A percentile compares a stretch with the other conserved stretches of the same genome.
Conservation (phyloP, 2,888 invertebrate species). For the Achlya flavicornis region DNA sequence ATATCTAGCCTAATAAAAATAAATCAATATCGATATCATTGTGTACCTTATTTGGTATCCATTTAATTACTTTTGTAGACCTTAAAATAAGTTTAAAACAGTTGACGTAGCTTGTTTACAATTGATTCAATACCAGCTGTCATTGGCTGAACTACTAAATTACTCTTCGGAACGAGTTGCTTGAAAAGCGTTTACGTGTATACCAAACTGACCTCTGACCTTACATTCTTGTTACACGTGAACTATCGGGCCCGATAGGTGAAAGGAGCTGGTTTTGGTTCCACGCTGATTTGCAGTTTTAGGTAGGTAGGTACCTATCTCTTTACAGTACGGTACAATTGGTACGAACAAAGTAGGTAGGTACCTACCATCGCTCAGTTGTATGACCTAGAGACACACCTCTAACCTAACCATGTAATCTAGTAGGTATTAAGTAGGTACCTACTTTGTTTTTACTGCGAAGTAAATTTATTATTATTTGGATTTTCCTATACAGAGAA, state of each 20-base stretch:
- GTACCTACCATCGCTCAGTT: neutral
- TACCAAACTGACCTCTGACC: constrained; percentile 65
- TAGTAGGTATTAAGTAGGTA: too few relatives aligned
- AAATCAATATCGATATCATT: neutral
- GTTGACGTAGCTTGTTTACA: neutral
- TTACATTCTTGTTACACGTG: constrained; percentile 60
- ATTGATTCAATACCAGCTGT: neutral
- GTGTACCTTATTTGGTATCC: constrained; percentile 1
- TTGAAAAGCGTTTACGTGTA: constrained; percentile 1
- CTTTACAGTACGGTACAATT: constrained; percentile 20
- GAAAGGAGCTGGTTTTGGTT: constrained; percentile 59
- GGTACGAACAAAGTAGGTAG: constrained; percentile 13
- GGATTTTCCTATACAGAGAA: too few relatives aligned
- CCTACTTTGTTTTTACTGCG: too few relatives aligned
- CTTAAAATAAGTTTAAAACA: neutral
- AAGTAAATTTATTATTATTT: too few relatives aligned
- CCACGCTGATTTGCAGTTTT: constrained; percentile 25
- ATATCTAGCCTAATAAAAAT: neutral
- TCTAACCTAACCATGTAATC: neutral
- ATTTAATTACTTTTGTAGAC: neutral
- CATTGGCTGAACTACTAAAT: neutral
- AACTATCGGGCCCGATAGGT: constrained; percentile 63
- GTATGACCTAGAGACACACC: neutral
- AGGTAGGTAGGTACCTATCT: too few relatives aligned
- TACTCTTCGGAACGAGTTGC: neutral